phyloP scores from a whole-genome alignment of 2,797 vertebrate genomes.

The Cyclopterus lumpus region DNA sequence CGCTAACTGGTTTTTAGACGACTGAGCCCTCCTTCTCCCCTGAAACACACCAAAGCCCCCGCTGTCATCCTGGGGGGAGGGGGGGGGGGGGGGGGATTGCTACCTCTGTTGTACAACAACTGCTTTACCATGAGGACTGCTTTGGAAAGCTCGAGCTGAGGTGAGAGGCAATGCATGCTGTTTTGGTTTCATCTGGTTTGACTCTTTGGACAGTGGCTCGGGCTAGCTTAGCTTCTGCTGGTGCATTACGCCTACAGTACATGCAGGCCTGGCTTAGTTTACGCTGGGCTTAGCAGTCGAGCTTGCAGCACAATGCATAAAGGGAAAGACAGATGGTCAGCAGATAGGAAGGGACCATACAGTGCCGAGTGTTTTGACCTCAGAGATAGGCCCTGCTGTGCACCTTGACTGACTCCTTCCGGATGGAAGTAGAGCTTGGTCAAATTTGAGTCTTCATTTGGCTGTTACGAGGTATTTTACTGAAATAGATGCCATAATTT shows the following conservation, averaged over 20 bases:
- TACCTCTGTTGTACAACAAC: constrained; percentile 35
- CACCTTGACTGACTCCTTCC: constrained; percentile 1
- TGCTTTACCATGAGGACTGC: constrained; percentile 27
- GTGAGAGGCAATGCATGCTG: constrained; percentile 12
- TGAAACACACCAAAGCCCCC: constrained; percentile 14
- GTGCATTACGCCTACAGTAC: background rate
- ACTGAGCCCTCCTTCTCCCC: background rate
- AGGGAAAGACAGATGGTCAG: constrained; percentile 55
- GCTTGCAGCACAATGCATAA: constrained; percentile 23
- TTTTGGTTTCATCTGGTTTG: constrained; percentile 36
- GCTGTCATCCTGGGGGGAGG: constrained; percentile 20
- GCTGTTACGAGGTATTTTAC: constrained; percentile 1
- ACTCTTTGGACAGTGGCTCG: constrained; percentile 1
- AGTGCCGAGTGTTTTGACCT: constrained; percentile 37
- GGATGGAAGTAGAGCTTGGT: background rate
- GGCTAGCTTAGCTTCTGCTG: constrained; percentile 26
- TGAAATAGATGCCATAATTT: background rate
- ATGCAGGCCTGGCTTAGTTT: constrained; percentile 33
- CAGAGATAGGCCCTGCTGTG: constrained; percentile 29
- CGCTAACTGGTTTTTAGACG: constrained; percentile 1
- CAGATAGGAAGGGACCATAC: constrained; percentile 38
- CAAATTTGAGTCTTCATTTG: background rate
- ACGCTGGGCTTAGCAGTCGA: constrained; percentile 22
- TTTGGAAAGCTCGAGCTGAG: constrained; percentile 17
- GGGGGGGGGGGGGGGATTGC: constrained; percentile 10